These are phyloP conservation scores for Lagopus muta DNA, from an alignment of 2,113 vertebrate species.

Conservation along the genomic window DNA sequence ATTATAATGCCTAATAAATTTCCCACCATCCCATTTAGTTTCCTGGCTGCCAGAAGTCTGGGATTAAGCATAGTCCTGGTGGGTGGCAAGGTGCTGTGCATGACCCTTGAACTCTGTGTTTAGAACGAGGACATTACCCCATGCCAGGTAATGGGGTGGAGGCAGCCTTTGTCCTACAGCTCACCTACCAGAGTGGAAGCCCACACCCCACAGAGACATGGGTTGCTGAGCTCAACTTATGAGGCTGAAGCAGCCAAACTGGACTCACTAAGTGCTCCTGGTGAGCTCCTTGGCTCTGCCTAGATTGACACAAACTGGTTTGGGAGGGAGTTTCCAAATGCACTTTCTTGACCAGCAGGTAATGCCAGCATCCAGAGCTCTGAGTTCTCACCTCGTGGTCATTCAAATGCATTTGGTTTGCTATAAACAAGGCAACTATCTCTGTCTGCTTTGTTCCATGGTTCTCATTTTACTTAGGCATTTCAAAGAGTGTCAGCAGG, in stretches of 20 bases:
- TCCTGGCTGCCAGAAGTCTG: neutral
- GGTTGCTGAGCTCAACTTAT: neutral
- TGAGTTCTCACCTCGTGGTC: neutral
- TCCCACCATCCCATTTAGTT: neutral
- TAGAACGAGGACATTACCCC: neutral
- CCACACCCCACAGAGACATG: fast-evolving
- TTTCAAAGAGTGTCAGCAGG: too few species aligned
- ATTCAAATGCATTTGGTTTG: neutral
- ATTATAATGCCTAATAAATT: constrained; percentile 54
- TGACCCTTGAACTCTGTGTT: neutral
- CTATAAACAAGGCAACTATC: neutral
- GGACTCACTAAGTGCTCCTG: neutral
- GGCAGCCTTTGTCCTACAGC: too few species aligned
- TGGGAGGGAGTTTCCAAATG: neutral
- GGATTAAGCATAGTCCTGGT: neutral
- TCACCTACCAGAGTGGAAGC: neutral
- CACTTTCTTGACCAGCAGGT: neutral
- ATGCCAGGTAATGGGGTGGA: neutral
- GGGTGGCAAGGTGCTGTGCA: neutral
- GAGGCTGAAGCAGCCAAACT: neutral
- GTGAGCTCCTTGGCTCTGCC: neutral
- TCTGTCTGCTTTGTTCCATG: neutral
- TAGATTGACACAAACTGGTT: too few species aligned
- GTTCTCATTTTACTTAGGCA: neutral
- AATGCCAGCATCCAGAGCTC: neutral